Evolutionary conservation across 2,797 vertebrate genomes (phyloP), one percentile per base, ranked within the genome.

Genomic region (Lacerta agilis): DNA sequence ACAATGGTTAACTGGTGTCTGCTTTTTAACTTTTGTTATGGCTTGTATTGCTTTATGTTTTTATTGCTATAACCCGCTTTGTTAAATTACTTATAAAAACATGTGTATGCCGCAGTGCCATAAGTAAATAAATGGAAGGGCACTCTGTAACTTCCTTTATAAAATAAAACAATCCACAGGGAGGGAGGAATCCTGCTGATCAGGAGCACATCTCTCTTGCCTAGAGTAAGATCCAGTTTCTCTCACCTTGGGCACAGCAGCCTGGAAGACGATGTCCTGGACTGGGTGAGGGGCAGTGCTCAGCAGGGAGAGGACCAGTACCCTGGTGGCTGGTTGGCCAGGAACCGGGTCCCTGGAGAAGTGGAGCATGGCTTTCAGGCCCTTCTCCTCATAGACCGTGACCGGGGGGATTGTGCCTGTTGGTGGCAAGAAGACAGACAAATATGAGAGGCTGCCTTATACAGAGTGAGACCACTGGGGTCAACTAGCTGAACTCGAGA

Each of bases 201-300:
- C 71, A 5, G 71, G 71, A 33, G 29, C 71, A 72, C 8, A 8
- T 9, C 67, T 29, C 66, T 29, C 20, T 29, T 29, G 9, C 67
- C 67, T 29, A 25, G 27, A 10, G 29, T n/a, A 27, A 71, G 49
- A 55, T 11, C 29, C 29, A n/a, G 27, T 20, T 27, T 8, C 58
- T 83, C 95, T 96, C 92, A 99, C 98, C 98, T 98, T 98, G 8
- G 98, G 98, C 87, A 98, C 98, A 0, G 98, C 98, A 72, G 97
- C 98, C 91, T 98, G 98, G 93, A 99, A 98, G 8, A 79, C 72
- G 45, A 98, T 97, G 94, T 97, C 94, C 90, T 90, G 96, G 45
- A 98, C 95, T 0, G 95, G 90, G 3, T 98, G 95, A 0, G 97
- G 89, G 3, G 98, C 97, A 0, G 98, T 98, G 97, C 98, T 99